Evolutionary conservation across 1,140 invertebrate genomes (phyloP).

Genomic region (Myzus persicae): DNA sequence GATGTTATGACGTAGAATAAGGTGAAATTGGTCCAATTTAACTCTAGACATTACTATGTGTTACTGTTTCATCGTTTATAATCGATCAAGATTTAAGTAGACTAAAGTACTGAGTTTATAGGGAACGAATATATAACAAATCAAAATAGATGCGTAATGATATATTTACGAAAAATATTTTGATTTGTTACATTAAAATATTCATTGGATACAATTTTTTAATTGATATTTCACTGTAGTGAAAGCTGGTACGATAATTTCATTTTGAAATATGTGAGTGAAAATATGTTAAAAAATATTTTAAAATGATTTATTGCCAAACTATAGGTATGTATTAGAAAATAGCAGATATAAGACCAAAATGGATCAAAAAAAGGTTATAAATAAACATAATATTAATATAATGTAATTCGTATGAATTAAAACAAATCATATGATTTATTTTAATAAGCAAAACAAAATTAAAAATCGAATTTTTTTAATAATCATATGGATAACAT

Average conservation of each 20-base stretch:
- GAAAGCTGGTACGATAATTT: background rate
- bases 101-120: background rate
- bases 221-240: background rate
- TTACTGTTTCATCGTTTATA: background rate
- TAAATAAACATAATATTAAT: background rate
- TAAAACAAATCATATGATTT: background rate
- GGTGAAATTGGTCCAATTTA: constrained; percentile 5
- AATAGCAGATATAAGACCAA: background rate
- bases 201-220: background rate
- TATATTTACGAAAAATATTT: background rate
- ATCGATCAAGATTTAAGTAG: background rate
- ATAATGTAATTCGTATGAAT: background rate
- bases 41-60: background rate
- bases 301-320: background rate
- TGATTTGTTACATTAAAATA: background rate
- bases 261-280: too few relatives aligned
- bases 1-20: background rate
- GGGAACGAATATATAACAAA: background rate
- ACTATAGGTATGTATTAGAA: background rate
- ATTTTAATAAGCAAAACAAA: background rate
- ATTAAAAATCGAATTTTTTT: background rate
- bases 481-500: background rate
- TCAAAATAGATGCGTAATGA: background rate
- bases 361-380: background rate
- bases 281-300: background rate